phyloP scores from a whole-genome alignment of 2,888 invertebrate genomes.

The Ligdia adustata region DNA sequence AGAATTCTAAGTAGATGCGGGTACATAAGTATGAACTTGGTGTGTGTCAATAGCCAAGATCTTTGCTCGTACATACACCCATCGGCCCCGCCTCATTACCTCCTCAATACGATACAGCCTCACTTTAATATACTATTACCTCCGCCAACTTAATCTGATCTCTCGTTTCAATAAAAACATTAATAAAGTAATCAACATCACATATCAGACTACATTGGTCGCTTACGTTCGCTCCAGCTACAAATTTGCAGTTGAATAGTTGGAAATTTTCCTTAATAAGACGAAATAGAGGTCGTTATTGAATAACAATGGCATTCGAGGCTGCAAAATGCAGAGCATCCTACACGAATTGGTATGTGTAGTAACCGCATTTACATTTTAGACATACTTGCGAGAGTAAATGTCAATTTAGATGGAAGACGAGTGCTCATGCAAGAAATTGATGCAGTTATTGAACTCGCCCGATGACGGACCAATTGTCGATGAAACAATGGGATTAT shows the following conservation, averaged over 20 bases:
- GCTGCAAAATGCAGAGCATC: slow-evolving; percentile 40
- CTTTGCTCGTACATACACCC: slow-evolving; percentile 73
- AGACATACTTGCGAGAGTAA: slow-evolving; percentile 77
- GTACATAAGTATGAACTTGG: slow-evolving; percentile 50
- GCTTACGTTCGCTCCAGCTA: slow-evolving; percentile 47
- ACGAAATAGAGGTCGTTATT: slow-evolving; percentile 49
- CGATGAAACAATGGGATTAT: slow-evolving; percentile 58
- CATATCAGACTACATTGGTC: slow-evolving; percentile 70
- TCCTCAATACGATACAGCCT: slow-evolving; percentile 71
- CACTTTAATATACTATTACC: slow-evolving; percentile 66
- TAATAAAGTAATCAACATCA: slow-evolving; percentile 72
- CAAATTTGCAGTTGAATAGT: slow-evolving; percentile 40
- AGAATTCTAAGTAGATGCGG: slow-evolving; percentile 58
- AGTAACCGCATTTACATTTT: slow-evolving; percentile 80
- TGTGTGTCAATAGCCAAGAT: slow-evolving; percentile 68
- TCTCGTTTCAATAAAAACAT: slow-evolving; percentile 72
- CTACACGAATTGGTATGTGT: slow-evolving; percentile 69
- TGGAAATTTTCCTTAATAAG: slow-evolving; percentile 42
- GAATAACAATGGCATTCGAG: slow-evolving; percentile 27
- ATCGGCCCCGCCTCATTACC: slow-evolving; percentile 78
- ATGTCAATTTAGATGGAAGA: slow-evolving; percentile 81
- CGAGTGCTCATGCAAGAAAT: slow-evolving; percentile 70
- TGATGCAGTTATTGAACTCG: slow-evolving; percentile 78
- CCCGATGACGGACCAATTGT: slow-evolving; percentile 67
- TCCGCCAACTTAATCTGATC: slow-evolving; percentile 65